These are phyloP conservation scores for Pachypeltis micranthus DNA, from an alignment of 1,140 invertebrate genomes.

Conservation along the genomic window DNA sequence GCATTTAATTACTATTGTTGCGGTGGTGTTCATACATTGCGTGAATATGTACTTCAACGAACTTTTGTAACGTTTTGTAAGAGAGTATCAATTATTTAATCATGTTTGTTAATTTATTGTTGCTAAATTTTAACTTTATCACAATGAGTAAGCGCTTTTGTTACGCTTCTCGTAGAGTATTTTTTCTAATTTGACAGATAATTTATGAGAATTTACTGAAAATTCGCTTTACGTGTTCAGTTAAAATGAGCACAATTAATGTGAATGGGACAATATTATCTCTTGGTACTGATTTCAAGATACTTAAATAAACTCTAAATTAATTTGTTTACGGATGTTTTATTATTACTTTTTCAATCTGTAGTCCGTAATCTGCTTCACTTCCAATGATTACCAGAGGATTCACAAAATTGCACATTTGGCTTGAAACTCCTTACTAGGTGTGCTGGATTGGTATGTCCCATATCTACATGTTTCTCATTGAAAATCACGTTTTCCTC, in stretches of 20 bases:
- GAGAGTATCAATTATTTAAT: not conserved
- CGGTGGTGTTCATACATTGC: not conserved
- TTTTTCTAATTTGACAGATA: not conserved
- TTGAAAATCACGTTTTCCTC: too few relatives aligned
- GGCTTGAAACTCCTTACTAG: too few relatives aligned
- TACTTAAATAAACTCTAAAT: not conserved
- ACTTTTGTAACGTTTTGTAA: slow-evolving; percentile 1
- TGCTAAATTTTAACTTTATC: slow-evolving; percentile 4
- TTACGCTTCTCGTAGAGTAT: not conserved
- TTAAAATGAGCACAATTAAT: not conserved
- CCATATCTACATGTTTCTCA: too few relatives aligned
- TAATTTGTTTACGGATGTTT: not conserved
- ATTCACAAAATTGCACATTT: not conserved
- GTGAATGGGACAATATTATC: slow-evolving; percentile 2
- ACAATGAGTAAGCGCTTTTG: not conserved
- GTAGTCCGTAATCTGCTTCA: too few relatives aligned
- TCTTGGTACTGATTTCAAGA: not conserved
- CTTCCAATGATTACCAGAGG: not conserved
- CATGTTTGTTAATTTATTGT: slow-evolving; percentile 4
- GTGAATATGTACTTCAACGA: slow-evolving; percentile 6
- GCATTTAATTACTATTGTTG: not conserved
- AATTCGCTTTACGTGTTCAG: not conserved
- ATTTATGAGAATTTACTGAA: not conserved
- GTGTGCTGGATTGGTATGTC: too few relatives aligned
- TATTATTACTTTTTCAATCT: too few relatives aligned